Evolutionary conservation across 1,140 invertebrate genomes (phyloP), one percentile per base, ranked within the genome.

Genomic region (Dufourea novaeangliae): DNA sequence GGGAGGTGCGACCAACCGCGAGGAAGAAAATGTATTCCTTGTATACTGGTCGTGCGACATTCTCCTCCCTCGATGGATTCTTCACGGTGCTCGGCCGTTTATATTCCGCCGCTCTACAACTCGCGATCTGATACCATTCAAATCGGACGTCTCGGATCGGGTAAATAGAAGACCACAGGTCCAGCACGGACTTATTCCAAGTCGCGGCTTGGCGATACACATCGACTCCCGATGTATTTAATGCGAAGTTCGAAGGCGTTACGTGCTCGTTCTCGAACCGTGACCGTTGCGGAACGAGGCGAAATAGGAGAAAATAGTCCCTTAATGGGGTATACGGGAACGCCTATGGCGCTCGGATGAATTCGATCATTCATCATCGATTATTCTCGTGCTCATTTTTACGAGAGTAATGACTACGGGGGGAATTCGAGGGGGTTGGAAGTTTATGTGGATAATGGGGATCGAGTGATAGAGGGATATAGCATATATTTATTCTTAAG

Each of bases 1-100:
- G 39, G 72, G 67, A 75, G 63, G 68, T 52, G 79, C 69, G 82
- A 84, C 83, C 74, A 37, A 59, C 46, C 79, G 71, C 74, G 56
- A n/a, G n/a, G n/a, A 57, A 67, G 74, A 50, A 72, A 85, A 79
- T 44, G 68, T 25, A 1, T 72, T 44, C 66, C 67, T n/a, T n/a
- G n/a, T n/a, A 69, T 82, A 84, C 84, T 78, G 79, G 84, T 85
- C 74, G 75, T 66, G 66, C 84, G 82, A 84, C 83, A 85, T 85
- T 85, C 83, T 84, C 74, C n/a, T n/a, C n/a, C n/a, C n/a, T n/a
- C 56, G 81, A 83, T 84, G 81, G 72, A 84, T 84, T 84, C 77
- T 84, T 83, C 81, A 83, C 82, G 82, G 81, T 50, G 57, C 59
- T 62, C 76, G 77, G 67, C 77, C 82, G 79, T 84, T 84, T 84